Base-by-base conservation (phyloP, 92 coral and sea anemone genomes). In the Porites lobata region DNA sequence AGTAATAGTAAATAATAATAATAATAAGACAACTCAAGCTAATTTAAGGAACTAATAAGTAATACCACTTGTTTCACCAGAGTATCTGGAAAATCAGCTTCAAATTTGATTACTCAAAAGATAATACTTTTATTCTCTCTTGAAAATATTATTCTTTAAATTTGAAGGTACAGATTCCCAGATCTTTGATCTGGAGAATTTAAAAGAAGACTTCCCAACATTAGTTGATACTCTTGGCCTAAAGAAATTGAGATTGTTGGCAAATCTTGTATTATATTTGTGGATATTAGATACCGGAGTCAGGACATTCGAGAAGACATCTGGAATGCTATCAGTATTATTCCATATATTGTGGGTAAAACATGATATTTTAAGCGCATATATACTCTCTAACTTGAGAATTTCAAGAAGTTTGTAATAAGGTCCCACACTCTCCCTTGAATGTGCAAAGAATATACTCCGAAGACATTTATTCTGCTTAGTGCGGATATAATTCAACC, bases 141-240 rank as follows among this genome's bases (percentile, higher is more conserved):
- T 21, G 22, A 21, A 21, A 21, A 21, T 21, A 21, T 21, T 21
- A 21, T 21, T 21, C 22, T 21, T 21, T 21, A 21, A 21, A 21
- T 21, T 21, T 58, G 12, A 58, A 9, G 82, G 82, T 19, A 77
- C 53, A 20, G 69, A 11, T 77, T 77, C 69, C 69, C 68, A 77
- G 10, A 77, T 77, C 82, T 58, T 77, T 57, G 82, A 77, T 51
- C 69, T 21, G 24, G 82, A 57, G 32, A 77, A 58, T 58, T 77
- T 61, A 19, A 77, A 24, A 5, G 69, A 77, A 4, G 56, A 58
- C 52, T 77, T 77, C 15, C 82, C 69, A 5, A 52, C 9, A 10
- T 77, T 77, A 58, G 32, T 77, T 5, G 77, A 58, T 6, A 77
- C 22, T 21, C 22, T 21, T 21, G 22, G 22, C 22, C 22, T 21